Evolutionary conservation across 2,113 vertebrate species (phyloP).

Genomic region (Apaloderma vittatum): DNA sequence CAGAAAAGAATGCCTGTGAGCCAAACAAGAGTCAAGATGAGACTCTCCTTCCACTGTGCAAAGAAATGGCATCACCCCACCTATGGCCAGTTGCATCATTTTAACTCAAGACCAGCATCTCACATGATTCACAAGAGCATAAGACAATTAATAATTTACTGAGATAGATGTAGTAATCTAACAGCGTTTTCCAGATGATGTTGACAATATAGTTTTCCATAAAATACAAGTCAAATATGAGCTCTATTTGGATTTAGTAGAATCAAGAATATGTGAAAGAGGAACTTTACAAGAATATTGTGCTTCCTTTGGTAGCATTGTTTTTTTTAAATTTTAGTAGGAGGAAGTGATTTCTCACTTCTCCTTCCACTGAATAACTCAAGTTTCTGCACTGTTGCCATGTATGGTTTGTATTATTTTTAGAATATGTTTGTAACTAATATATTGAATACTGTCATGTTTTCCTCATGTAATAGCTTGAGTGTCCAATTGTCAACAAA

Average conservation of each 20-base stretch:
- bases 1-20: not conserved
- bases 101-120: not conserved
- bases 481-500: not conserved
- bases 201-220: not conserved
- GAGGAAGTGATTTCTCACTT: constrained; percentile 36
- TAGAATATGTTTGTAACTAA: not conserved
- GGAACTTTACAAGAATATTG: not conserved
- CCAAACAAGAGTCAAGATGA: not conserved
- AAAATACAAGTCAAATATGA: not conserved
- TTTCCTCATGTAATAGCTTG: not conserved
- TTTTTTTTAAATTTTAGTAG: not conserved
- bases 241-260: not conserved
- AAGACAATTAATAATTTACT: not conserved
- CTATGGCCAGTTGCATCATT: not conserved
- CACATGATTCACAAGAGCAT: not conserved
- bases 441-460: not conserved
- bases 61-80: not conserved
- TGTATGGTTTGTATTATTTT: not conserved
- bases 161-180: not conserved
- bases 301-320: not conserved
- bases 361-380: not conserved
- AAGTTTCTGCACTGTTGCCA: not conserved
- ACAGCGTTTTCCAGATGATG: not conserved
- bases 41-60: not conserved
- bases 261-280: not conserved